Evolutionary conservation across 2,113 vertebrate genomes (phyloP), one percentile per base, ranked within the genome.

Genomic region (Hoplias malabaricus): DNA sequence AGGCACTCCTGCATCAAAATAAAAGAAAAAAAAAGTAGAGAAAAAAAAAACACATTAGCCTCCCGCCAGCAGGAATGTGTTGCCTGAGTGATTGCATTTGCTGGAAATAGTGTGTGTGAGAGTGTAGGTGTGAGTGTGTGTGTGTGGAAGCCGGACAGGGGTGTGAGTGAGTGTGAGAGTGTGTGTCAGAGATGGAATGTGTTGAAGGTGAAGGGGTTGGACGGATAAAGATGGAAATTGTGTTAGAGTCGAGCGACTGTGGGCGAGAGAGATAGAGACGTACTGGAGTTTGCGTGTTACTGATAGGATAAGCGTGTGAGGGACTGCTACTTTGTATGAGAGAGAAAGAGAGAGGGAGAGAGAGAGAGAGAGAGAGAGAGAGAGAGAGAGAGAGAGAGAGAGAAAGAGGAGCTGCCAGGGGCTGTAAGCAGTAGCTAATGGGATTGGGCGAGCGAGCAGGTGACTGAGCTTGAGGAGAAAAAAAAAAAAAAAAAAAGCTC

Each of bases 11-110:
- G 70, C 80, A 81, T 85, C 81, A 85, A 84, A 76, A 90, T 87
- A 85, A 46, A 46, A 12, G 43, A 12, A 88, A 91, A 85, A 59
- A 59, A 90, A 88, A 85, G n/a, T n/a, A n/a, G n/a, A n/a, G 87
- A 91, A 85, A 61, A 59, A 61, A 31, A 31, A 63, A n/a, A 8
- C 84, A 80, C 82, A 86, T 90, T 82, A 80, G 73, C 40, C 62
- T 73, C 62, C 69, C 67, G 42, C 74, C 43, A 62, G 33, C 70
- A 12, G 27, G 27, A 33, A 59, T 14, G 62, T 69, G 48, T 56
- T 56, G 80, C 72, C 43, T 57, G 62, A 42, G 53, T 27, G 69
- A 63, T 19, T 72, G 77, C 2, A 8, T 38, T 38, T 34, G 65
- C 31, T 14, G 65, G 34, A 13, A 38, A 68, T 68, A 56, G 40